phyloP scores from a whole-genome alignment of 2,797 vertebrate species.

The Acanthurus lineatus region DNA sequence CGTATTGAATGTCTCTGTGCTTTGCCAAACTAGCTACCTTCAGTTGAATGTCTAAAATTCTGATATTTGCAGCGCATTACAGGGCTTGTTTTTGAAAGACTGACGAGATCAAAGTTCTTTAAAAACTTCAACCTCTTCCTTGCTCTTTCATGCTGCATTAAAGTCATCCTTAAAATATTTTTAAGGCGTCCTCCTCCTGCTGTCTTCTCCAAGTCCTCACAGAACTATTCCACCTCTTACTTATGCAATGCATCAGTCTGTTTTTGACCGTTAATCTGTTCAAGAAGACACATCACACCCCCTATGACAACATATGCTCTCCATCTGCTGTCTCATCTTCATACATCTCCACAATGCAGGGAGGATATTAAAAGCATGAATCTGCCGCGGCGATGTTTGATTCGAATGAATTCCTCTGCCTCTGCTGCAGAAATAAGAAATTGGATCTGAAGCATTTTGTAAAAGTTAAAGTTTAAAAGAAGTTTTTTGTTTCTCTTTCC shows the following conservation, averaged over 20 bases:
- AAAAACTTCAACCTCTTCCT: background rate
- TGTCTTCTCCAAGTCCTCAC: constrained; percentile 18
- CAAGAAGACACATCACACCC: constrained; percentile 40
- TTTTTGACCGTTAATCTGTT: constrained; percentile 29
- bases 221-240: constrained; percentile 21
- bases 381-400: constrained; percentile 61
- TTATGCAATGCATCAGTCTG: constrained; percentile 32
- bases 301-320: constrained; percentile 31
- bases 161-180: constrained; percentile 1
- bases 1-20: constrained; percentile 66
- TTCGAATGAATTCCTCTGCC: constrained; percentile 52
- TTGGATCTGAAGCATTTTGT: constrained; percentile 56
- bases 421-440: constrained; percentile 56
- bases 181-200: background rate
- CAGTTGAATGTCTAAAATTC: constrained; percentile 47
- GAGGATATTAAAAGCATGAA: constrained; percentile 70
- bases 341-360: constrained; percentile 51
- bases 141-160: background rate
- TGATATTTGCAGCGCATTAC: constrained; percentile 22
- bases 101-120: background rate
- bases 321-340: constrained; percentile 47
- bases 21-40: constrained; percentile 60
- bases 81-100: constrained; percentile 34
- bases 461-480: constrained; percentile 49
- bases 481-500: constrained; percentile 19